These are phyloP conservation scores for Hesperia comma DNA, from an alignment of 2,888 invertebrate species.

Conservation along the genomic window DNA sequence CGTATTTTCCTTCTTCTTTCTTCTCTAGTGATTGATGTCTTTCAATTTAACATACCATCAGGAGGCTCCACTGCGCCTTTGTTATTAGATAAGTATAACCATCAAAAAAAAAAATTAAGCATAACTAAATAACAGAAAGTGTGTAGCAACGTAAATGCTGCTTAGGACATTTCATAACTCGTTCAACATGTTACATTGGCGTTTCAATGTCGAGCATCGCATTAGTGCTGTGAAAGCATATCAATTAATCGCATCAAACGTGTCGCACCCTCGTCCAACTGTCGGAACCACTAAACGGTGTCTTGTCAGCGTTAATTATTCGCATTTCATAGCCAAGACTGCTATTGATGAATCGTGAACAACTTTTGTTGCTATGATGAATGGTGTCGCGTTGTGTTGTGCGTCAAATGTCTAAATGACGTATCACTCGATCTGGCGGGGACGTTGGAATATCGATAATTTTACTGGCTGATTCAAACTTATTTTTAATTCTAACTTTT, in stretches of 20 bases:
- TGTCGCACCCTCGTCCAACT: conserved; percentile 26
- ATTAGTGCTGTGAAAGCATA: neutral
- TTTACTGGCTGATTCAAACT: too few species aligned
- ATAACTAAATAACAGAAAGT: too few species aligned
- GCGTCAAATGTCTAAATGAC: conserved; percentile 36
- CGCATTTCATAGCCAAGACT: conserved; percentile 57
- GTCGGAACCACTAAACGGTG: conserved; percentile 29
- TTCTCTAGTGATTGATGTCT: too few species aligned
- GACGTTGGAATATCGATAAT: conserved; percentile 7
- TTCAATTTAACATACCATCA: too few species aligned
- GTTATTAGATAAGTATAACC: too few species aligned
- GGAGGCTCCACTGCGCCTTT: too few species aligned
- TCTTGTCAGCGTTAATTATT: conserved; percentile 54
- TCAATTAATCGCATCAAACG: conserved; percentile 22
- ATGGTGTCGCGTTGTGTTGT: conserved; percentile 43
- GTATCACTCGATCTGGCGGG: conserved; percentile 38
- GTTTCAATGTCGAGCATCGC: neutral
- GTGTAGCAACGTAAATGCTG: too few species aligned
- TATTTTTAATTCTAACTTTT: too few species aligned
- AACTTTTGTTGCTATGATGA: conserved; percentile 47
- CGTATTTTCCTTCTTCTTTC: too few species aligned
- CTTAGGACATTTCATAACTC: too few species aligned
- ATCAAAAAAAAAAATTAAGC: too few species aligned
- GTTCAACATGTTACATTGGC: too few species aligned
- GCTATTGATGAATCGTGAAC: conserved; percentile 52